These are phyloP conservation scores for Parapristionchus giblindavisi DNA, from an alignment of 2,888 invertebrate genomes.

Conservation along the genomic window DNA sequence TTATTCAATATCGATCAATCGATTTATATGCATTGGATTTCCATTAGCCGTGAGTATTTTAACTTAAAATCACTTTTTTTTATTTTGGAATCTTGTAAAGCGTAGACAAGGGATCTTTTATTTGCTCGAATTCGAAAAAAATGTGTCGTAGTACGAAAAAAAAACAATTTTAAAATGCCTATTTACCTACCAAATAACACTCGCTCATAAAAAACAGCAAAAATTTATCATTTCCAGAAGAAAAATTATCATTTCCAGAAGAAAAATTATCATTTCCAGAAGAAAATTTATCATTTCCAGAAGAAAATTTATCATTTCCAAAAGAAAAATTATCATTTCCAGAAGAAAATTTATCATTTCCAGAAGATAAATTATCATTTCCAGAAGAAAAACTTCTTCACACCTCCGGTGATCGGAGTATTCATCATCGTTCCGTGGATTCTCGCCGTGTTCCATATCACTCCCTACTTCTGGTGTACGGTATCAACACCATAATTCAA, in stretches of 20 bases:
- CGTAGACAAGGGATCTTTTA: background rate
- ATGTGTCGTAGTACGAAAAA: background rate
- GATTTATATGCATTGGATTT: conserved; percentile 48
- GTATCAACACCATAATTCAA: background rate
- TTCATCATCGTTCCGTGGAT: conserved; percentile 46
- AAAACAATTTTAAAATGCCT: too few relatives aligned
- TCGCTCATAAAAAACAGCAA: too few relatives aligned
- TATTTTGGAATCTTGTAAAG: background rate
- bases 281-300: too few relatives aligned
- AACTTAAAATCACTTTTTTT: background rate
- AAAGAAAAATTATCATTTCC: too few relatives aligned
- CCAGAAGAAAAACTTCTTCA: conserved; percentile 32
- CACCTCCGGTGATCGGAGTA: conserved; percentile 38
- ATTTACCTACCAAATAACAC: too few relatives aligned
- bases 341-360: too few relatives aligned
- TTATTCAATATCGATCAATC: conserved; percentile 50
- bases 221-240: too few relatives aligned
- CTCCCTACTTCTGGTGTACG: conserved; percentile 51
- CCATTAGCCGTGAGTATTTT: conserved; percentile 41
- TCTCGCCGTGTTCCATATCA: conserved; percentile 44
- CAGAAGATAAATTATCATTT: background rate
- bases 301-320: too few relatives aligned
- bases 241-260: too few relatives aligned
- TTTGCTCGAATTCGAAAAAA: background rate
- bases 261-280: too few relatives aligned